A percentile compares a stretch with the other conserved stretches of the same genome.
phyloP scores from a whole-genome alignment of 2,113 vertebrate species.

The Anguilla japonica region DNA sequence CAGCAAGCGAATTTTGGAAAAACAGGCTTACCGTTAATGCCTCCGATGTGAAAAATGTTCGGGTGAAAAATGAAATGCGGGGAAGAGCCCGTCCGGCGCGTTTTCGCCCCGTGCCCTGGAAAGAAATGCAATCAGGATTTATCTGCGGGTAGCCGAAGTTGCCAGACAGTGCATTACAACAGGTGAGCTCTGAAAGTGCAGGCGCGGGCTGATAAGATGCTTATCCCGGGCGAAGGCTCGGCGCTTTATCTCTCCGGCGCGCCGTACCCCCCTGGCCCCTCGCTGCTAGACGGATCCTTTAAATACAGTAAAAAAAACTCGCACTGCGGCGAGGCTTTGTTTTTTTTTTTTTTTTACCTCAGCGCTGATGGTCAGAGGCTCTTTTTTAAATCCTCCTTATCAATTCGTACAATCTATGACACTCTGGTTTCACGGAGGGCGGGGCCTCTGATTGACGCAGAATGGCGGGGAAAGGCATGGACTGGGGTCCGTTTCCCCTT shows the following conservation, averaged over 20 bases:
- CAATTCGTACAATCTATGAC: not conserved
- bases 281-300: not conserved
- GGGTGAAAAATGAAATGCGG: not conserved
- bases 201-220: conserved; percentile 23
- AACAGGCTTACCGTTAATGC: not conserved
- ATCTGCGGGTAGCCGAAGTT: not conserved
- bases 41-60: not conserved
- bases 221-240: conserved; percentile 1
- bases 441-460: not conserved
- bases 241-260: conserved; percentile 14
- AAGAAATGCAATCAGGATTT: conserved; percentile 4
- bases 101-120: not conserved
- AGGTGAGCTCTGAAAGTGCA: not conserved
- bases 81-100: not conserved
- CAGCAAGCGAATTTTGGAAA: not conserved
- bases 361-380: not conserved
- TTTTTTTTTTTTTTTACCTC: not conserved
- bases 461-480: not conserved
- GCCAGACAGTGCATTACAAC: conserved; percentile 2
- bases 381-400: not conserved
- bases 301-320: not conserved
- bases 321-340: conserved; percentile 8
- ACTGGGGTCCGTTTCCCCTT: no score
- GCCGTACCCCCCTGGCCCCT: not conserved
- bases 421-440: not conserved